Evolutionary conservation across 2,797 vertebrate species (phyloP).

Genomic region (Anguilla obscura): DNA sequence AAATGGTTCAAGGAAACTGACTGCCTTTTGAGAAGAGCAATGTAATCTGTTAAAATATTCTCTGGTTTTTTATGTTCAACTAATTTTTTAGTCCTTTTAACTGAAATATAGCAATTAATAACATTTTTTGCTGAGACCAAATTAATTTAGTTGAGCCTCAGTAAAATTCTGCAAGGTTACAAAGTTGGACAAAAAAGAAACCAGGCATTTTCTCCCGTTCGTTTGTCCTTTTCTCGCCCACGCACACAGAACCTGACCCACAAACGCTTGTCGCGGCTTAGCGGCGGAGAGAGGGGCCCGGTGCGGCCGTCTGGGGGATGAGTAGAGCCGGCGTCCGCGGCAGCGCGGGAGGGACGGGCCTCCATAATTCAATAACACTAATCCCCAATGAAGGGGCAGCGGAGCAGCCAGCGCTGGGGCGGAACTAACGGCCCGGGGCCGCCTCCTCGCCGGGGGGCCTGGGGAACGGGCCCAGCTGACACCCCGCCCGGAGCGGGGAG

Average conservation of each 20-base stretch:
- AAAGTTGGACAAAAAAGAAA: background rate
- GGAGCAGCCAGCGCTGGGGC: slow-evolving; percentile 60
- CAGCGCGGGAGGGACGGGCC: slow-evolving; percentile 38
- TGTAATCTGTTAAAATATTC: background rate
- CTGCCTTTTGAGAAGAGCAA: background rate
- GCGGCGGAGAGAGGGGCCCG: slow-evolving; percentile 20
- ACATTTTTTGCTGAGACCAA: background rate
- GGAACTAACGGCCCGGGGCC: slow-evolving; percentile 61
- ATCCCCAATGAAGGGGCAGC: slow-evolving; percentile 74
- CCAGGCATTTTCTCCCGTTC: background rate
- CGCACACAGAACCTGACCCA: background rate
- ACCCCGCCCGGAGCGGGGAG: slow-evolving; percentile 45
- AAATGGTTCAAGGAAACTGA: background rate
- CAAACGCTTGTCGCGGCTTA: slow-evolving; percentile 19
- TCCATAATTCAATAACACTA: slow-evolving; percentile 79
- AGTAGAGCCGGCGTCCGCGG: background rate
- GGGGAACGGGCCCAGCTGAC: slow-evolving; percentile 71
- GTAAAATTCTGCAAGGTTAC: background rate
- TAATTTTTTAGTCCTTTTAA: background rate
- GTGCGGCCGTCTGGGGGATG: slow-evolving; percentile 25
- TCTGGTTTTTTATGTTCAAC: background rate
- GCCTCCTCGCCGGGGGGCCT: slow-evolving; percentile 46
- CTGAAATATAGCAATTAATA: background rate
- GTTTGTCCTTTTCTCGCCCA: background rate
- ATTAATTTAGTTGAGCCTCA: background rate